These are phyloP conservation scores for Catharus bicknelli DNA, from an alignment of 2,113 vertebrate species.

Conservation along the genomic window DNA sequence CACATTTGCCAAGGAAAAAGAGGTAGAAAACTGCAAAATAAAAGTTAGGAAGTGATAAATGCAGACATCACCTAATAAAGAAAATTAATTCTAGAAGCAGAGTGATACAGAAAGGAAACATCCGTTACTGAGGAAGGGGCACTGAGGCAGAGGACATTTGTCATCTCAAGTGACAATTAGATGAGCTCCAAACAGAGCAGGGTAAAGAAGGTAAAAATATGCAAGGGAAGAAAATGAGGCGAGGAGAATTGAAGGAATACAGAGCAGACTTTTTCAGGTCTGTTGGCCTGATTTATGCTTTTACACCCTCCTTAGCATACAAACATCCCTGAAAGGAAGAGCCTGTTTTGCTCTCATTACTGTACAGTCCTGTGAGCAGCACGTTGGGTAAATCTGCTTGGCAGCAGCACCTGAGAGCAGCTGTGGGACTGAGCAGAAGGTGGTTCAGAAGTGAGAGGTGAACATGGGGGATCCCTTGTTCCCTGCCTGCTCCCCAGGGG, in stretches of 20 bases:
- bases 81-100: conserved; percentile 46
- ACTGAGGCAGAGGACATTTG: conserved; percentile 2
- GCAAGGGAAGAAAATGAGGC: conserved; percentile 36
- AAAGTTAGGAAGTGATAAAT: conserved; percentile 50
- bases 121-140: neutral
- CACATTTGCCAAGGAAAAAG: conserved; percentile 8
- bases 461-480: neutral
- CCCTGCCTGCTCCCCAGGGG: neutral
- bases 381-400: neutral
- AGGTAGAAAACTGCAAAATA: neutral
- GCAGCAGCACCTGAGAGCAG: neutral
- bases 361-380: neutral
- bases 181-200: conserved; percentile 34
- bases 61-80: conserved; percentile 51
- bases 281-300: conserved; percentile 40
- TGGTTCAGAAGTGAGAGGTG: neutral
- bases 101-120: conserved; percentile 9
- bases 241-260: neutral
- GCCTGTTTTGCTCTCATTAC: neutral
- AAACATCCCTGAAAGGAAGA: neutral
- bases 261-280: conserved; percentile 14
- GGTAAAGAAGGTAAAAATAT: conserved; percentile 35
- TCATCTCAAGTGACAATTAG: conserved; percentile 55
- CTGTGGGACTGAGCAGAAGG: neutral
- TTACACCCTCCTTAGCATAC: neutral